Evolutionary conservation across 1,140 invertebrate species (phyloP).

Genomic region (Drosophila willistoni): DNA sequence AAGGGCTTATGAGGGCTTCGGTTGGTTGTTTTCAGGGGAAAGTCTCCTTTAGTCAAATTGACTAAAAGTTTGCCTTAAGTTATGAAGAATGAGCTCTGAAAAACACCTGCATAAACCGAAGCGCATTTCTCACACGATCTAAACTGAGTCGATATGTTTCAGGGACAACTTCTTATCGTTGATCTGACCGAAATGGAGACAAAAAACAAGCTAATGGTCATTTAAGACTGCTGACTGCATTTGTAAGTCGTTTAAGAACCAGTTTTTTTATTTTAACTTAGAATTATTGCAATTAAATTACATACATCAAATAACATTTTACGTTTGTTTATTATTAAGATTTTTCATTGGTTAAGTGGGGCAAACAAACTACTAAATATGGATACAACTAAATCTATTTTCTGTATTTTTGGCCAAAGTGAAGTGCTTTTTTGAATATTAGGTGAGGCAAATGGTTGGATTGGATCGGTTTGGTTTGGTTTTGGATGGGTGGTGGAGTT

Average conservation of each 20-base stretch:
- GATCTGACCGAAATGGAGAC: slow-evolving; percentile 38
- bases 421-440: background rate
- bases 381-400: background rate
- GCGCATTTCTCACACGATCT: no score
- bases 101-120: no score
- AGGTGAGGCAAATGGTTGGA: no score
- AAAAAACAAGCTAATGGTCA: slow-evolving; percentile 39
- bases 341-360: slow-evolving; percentile 49
- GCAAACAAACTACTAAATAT: slow-evolving; percentile 61
- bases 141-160: background rate
- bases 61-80: no score
- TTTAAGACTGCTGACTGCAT: slow-evolving; percentile 35
- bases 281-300: slow-evolving; percentile 50
- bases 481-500: background rate
- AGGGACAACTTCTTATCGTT: slow-evolving; percentile 55
- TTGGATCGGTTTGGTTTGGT: background rate
- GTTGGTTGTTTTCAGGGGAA: no score
- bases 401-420: background rate
- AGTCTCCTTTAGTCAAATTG: no score
- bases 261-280: slow-evolving; percentile 29
- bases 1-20: no score
- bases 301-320: no score
- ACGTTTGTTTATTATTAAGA: slow-evolving; percentile 50
- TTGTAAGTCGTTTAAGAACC: background rate
- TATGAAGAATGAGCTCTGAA: no score